A percentile compares a stretch with the other conserved stretches of the same genome.
Evolutionary conservation across 2,113 vertebrate species (phyloP).

Genomic region (Psophia crepitans): DNA sequence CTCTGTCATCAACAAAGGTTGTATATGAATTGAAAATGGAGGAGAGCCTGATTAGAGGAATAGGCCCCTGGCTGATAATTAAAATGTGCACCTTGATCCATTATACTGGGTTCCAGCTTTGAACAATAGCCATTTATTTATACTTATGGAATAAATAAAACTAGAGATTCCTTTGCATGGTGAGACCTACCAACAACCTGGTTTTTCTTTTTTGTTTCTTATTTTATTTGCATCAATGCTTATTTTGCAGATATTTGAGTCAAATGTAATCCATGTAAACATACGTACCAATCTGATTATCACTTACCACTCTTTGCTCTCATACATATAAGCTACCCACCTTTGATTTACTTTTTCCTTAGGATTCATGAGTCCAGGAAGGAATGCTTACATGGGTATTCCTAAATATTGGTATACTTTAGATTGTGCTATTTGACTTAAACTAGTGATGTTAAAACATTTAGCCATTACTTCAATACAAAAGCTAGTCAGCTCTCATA

Average conservation of each 20-base stretch:
- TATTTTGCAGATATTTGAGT: neutral
- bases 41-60: neutral
- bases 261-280: neutral
- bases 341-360: neutral
- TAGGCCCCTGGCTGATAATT: neutral
- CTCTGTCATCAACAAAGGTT: neutral
- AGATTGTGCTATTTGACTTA: neutral
- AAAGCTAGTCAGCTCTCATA: neutral
- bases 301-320: neutral
- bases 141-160: neutral
- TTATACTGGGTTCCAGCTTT: neutral
- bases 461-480: neutral
- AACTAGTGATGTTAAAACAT: neutral
- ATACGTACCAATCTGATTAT: neutral
- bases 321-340: rapidly evolving
- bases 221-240: neutral
- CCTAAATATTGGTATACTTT: neutral
- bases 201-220: neutral
- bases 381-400: neutral
- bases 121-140: neutral
- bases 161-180: neutral
- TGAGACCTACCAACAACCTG: neutral
- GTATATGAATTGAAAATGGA: neutral
- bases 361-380: neutral
- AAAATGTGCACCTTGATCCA: neutral